These are phyloP conservation scores for Notechis scutatus DNA, from an alignment of 2,113 vertebrate species.

Conservation along the genomic window DNA sequence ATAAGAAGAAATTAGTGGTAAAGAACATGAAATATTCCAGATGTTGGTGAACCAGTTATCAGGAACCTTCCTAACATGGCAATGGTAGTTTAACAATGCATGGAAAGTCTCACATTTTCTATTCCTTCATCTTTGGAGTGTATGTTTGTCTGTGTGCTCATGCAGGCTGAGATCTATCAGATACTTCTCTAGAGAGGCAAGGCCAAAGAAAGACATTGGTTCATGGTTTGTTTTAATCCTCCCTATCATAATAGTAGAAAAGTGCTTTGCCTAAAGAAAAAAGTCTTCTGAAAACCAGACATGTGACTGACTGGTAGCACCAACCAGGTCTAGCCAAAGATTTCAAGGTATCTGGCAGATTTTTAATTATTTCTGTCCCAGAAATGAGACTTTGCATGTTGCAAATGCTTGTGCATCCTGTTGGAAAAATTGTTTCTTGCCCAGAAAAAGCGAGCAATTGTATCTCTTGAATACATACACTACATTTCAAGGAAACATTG, in stretches of 20 bases:
- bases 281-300: background rate
- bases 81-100: background rate
- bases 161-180: background rate
- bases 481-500: background rate
- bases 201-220: background rate
- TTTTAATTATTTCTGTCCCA: constrained; percentile 3
- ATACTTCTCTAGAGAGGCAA: background rate
- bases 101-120: background rate
- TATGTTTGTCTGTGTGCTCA: rapidly evolving
- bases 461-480: background rate
- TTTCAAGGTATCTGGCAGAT: background rate
- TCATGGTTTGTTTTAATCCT: background rate
- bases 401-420: background rate
- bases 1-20: background rate
- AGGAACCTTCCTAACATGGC: background rate
- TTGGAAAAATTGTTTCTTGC: background rate
- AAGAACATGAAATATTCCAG: background rate
- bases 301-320: background rate
- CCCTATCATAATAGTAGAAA: background rate
- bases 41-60: background rate
- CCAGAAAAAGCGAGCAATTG: rapidly evolving
- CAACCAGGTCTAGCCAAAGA: background rate
- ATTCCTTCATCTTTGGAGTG: background rate
- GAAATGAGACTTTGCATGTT: background rate
- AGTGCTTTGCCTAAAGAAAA: background rate